Conservation (phyloP, 2,888 invertebrate species). For the Apamea sordens region DNA sequence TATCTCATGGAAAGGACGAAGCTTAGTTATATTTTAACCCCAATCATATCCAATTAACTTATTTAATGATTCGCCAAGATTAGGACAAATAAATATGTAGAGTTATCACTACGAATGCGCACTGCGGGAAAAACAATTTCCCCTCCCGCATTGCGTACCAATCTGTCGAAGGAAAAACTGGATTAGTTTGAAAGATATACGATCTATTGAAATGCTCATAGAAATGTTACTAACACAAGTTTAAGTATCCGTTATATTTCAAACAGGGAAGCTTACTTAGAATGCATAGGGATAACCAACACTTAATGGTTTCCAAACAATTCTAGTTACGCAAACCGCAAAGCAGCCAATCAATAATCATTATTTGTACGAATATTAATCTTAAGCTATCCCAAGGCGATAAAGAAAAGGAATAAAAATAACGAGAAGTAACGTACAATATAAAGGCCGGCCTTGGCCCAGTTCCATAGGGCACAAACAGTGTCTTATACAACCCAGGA, state of each 20-base stretch:
- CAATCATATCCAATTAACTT: not conserved
- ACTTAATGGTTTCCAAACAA: slow-evolving; percentile 19
- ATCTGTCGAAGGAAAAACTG: slow-evolving; percentile 27
- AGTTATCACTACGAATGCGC: slow-evolving; percentile 55
- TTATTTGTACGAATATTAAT: slow-evolving; percentile 58
- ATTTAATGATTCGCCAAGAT: not conserved
- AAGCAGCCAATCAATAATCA: slow-evolving; percentile 44
- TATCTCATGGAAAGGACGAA: not conserved
- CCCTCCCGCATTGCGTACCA: slow-evolving; percentile 56
- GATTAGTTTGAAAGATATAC: slow-evolving; percentile 5
- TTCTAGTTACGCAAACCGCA: slow-evolving; percentile 12
- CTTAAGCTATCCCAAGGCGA: slow-evolving; percentile 54
- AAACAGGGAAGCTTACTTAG: not conserved
- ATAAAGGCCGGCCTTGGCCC: slow-evolving; percentile 45
- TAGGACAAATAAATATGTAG: slow-evolving; percentile 38
- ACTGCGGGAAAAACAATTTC: slow-evolving; percentile 58
- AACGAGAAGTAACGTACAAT: slow-evolving; percentile 54
- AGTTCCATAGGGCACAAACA: slow-evolving; percentile 66
- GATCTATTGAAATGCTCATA: slow-evolving; percentile 18
- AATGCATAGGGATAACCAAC: not conserved
- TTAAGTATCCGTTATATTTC: not conserved
- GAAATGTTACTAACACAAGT: not conserved
- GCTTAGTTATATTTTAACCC: not conserved
- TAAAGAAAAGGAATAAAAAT: slow-evolving; percentile 67
- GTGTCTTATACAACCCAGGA: slow-evolving; percentile 49